phyloP scores from a whole-genome alignment of 2,113 vertebrate species.

The Amphiprion ocellaris region DNA sequence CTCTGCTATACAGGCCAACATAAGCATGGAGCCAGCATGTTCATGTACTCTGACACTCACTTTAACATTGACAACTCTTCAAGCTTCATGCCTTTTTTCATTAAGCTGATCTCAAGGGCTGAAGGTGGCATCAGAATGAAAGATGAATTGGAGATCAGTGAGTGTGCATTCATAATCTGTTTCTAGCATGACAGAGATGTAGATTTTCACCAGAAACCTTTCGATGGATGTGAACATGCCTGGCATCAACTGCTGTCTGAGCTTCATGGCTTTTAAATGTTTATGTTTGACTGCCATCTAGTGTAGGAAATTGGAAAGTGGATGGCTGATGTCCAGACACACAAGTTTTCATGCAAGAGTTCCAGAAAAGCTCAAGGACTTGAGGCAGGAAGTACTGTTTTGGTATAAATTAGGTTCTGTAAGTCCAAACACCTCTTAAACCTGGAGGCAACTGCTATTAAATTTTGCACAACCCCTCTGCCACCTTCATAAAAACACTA shows the following conservation, averaged over 20 bases:
- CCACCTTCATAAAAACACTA: too few species aligned
- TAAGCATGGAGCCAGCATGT: constrained; percentile 6
- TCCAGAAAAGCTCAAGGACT: neutral
- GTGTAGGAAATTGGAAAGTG: constrained; percentile 44
- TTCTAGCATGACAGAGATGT: constrained; percentile 41
- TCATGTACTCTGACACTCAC: constrained; percentile 33
- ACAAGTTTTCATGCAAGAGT: neutral
- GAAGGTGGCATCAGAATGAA: constrained; percentile 32
- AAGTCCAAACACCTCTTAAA: too few species aligned
- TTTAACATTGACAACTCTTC: constrained; percentile 63
- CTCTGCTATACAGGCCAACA: constrained; percentile 37
- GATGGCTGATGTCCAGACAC: neutral
- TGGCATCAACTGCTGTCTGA: neutral
- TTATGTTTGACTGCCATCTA: constrained; percentile 75
- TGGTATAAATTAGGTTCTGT: neutral
- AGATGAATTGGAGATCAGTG: constrained; percentile 28
- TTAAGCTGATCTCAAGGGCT: constrained; percentile 32
- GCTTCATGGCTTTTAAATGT: neutral
- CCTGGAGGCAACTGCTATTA: too few species aligned
- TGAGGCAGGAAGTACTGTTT: neutral
- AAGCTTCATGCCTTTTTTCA: constrained; percentile 48
- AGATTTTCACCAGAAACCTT: constrained; percentile 9
- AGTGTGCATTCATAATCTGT: constrained; percentile 36
- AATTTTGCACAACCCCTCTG: too few species aligned
- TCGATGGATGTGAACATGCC: neutral